phyloP scores from a whole-genome alignment of 2,113 vertebrate species.

The Dascyllus trimaculatus region DNA sequence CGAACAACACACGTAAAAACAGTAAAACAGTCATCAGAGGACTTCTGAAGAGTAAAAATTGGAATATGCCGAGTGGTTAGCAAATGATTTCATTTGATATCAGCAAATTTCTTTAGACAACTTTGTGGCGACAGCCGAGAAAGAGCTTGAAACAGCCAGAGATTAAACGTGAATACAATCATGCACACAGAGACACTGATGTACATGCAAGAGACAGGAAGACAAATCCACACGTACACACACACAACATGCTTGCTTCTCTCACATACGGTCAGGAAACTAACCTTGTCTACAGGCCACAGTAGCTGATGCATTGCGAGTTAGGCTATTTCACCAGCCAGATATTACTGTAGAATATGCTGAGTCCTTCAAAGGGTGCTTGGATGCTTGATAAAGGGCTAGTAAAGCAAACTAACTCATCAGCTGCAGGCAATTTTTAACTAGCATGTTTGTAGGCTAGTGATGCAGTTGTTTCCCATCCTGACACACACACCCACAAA shows the following conservation, averaged over 20 bases:
- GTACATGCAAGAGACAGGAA: constrained; percentile 63
- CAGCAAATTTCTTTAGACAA: constrained; percentile 18
- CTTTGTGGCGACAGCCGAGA: not conserved
- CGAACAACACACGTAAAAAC: constrained; percentile 7
- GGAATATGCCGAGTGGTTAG: not conserved
- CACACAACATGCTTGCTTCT: constrained; percentile 16
- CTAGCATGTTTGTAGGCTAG: not conserved
- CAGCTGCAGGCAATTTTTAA: not conserved
- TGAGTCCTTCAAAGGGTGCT: not conserved
- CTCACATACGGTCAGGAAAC: constrained; percentile 16
- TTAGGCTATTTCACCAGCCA: not conserved
- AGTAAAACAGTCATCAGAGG: constrained; percentile 66
- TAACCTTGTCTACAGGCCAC: not conserved
- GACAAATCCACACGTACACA: constrained; percentile 25
- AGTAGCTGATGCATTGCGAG: not conserved
- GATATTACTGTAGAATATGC: not conserved
- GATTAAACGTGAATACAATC: constrained; percentile 46
- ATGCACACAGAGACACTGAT: constrained; percentile 65
- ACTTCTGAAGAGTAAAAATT: constrained; percentile 26
- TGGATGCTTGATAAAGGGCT: not conserved
- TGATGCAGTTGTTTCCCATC: constrained; percentile 10
- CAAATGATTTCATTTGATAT: constrained; percentile 8
- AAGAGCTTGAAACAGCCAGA: constrained; percentile 21
- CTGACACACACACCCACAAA: constrained; percentile 20
- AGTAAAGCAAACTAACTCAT: constrained; percentile 2